Percentiles rank a stretch among this genome's conserved stretches.
These are phyloP conservation scores for Erethizon dorsatum DNA, from an alignment of 2,797 vertebrate genomes.

Conservation along the genomic window DNA sequence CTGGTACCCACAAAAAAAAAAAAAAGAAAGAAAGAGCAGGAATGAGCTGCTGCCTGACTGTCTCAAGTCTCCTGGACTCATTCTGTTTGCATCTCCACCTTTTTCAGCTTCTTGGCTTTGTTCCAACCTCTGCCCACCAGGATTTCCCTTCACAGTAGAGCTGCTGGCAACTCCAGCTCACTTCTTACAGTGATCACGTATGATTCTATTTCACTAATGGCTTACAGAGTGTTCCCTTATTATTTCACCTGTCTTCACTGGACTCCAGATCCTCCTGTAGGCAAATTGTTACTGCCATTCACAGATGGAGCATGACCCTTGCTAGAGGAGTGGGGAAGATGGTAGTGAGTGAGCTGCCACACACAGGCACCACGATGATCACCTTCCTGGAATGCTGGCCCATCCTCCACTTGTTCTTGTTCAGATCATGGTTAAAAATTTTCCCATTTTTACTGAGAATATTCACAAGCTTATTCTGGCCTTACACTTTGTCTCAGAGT, in stretches of 20 bases:
- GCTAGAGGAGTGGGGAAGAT: not conserved
- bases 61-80: not conserved
- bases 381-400: not conserved
- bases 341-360: not conserved
- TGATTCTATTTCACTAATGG: not conserved
- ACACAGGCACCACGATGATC: not conserved
- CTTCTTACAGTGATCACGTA: not conserved
- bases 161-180: not conserved
- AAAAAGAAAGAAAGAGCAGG: not conserved
- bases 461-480: not conserved
- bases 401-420: not conserved
- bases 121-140: not conserved
- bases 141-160: not conserved
- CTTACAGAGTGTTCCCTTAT: not conserved
- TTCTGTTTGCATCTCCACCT: not conserved
- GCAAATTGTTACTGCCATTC: not conserved
- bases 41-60: not conserved
- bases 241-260: not conserved
- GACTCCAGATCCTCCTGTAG: not conserved
- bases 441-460: conserved; percentile 22
- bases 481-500: not conserved
- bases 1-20: too few species aligned
- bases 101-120: not conserved
- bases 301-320: not conserved
- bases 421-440: not conserved